Evolutionary conservation across 1,140 invertebrate genomes (phyloP), one percentile per base, ranked within the genome.

Genomic region (Drosophila sp.): DNA sequence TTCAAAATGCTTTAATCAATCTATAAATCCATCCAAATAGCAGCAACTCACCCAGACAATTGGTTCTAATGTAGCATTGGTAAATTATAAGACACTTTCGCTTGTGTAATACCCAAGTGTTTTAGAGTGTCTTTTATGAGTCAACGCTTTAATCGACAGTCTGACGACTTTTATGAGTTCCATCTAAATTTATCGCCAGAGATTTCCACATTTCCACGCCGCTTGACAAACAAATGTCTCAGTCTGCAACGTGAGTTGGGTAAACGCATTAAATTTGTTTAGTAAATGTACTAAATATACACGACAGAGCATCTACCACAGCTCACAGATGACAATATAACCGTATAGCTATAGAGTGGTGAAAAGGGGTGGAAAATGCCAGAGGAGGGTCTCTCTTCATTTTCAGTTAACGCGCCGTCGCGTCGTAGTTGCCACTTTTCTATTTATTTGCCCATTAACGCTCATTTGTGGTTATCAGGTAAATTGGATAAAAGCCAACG

Each of bases 401-500:
- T n/a, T n/a, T 87, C 78, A 79, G 82, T 89, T 87, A 78, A 89
- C 72, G 76, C 75, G 59, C 71, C 78, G 83, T 77, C 77, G 78
- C 80, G 72, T 50, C 82, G 83, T 87, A 89, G 82, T 89, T 87
- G 82, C 76, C 83, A 87, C 83, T 87, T 87, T 89, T 87, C 78
- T 87, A 87, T 87, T 87, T 87, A 87, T 87, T 87, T 87, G 83
- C 59, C 83, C 83, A 87, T 87, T 87, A 87, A 87, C 83, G 83
- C 83, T 87, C 83, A 87, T 87, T 87, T 87, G 83, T 78, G 83
- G 83, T 87, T 87, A 87, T 87, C 83, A 87, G 83, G 83, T 87
- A 87, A 87, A 87, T 87, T 87, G 83, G 83, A 87, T 87, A 87
- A 87, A 89, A 87, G 83, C 83, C 83, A 87, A 89, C 83, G 83